A percentile compares a stretch with the other conserved stretches of the same genome.
phyloP scores from a whole-genome alignment of 2,797 vertebrate genomes.

The Fringilla coelebs region DNA sequence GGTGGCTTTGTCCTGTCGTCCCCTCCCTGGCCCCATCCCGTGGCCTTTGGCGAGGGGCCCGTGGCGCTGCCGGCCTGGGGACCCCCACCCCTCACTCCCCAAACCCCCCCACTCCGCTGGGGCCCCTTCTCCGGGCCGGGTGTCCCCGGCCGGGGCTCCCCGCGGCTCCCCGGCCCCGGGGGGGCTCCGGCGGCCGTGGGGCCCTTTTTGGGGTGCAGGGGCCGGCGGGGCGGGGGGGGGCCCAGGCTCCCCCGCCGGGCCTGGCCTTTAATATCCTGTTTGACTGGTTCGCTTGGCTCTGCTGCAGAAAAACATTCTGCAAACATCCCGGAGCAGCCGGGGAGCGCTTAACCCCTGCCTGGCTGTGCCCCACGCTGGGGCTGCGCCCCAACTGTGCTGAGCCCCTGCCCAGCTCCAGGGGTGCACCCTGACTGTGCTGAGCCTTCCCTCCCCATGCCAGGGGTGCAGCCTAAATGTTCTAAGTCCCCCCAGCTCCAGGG shows the following conservation, averaged over 20 bases:
- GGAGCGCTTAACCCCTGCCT: constrained; percentile 57
- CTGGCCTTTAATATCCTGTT: constrained; percentile 67
- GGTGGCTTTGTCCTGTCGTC: neutral
- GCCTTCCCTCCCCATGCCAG: neutral
- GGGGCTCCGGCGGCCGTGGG: neutral
- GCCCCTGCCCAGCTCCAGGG: neutral
- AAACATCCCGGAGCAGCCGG: constrained; percentile 60
- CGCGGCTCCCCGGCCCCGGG: accelerated
- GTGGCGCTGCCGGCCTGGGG: neutral
- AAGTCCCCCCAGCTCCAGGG: neutral
- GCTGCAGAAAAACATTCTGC: constrained; percentile 60
- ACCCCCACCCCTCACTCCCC: neutral
- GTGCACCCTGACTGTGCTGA: neutral
- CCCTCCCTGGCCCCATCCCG: neutral
- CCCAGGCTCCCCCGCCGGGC: constrained; percentile 2
- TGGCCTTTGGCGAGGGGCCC: neutral
- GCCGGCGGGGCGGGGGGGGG: neutral
- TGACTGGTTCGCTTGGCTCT: constrained; percentile 64
- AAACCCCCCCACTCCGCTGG: accelerated
- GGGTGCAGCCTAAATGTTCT: neutral
- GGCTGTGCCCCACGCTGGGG: neutral
- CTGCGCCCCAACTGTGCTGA: neutral
- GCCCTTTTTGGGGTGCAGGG: constrained; percentile 2
- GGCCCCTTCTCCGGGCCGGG: neutral
- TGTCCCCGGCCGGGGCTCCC: neutral